phyloP scores from a whole-genome alignment of 2,113 vertebrate genomes.

The Castor canadensis region DNA sequence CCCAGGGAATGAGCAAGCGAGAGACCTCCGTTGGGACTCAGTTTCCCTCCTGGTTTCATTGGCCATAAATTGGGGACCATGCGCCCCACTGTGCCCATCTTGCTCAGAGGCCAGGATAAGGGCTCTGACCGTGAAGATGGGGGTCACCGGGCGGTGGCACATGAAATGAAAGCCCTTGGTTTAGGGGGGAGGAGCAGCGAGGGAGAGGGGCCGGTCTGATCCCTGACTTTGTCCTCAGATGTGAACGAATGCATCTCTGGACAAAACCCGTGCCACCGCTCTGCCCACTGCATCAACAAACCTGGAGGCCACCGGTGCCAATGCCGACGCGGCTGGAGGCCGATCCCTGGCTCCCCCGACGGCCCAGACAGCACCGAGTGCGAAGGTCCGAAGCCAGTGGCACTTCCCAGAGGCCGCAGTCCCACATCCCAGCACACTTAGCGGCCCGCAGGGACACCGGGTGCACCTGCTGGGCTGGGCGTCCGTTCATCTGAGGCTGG shows the following conservation, averaged over 20 bases:
- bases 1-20: too few species aligned
- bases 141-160: not conserved
- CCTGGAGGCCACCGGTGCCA: not conserved
- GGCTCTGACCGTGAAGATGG: not conserved
- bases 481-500: accelerated
- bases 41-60: not conserved
- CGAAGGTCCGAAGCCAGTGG: conserved; percentile 46
- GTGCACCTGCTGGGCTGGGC: not conserved
- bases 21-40: not conserved
- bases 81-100: not conserved
- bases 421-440: too few species aligned
- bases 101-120: not conserved
- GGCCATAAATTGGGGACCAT: not conserved
- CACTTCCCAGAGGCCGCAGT: too few species aligned
- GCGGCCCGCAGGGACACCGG: too few species aligned
- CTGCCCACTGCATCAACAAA: conserved; percentile 49
- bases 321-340: conserved; percentile 46
- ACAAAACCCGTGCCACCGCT: not conserved
- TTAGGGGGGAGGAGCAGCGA: too few species aligned
- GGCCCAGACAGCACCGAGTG: conserved; percentile 13
- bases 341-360: not conserved
- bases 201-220: not conserved
- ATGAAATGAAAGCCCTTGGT: not conserved
- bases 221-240: conserved; percentile 61
- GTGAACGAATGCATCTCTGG: conserved; percentile 45